These are phyloP conservation scores for Cataglyphis albicans DNA, from an alignment of 2,888 invertebrate genomes.

Conservation along the genomic window DNA sequence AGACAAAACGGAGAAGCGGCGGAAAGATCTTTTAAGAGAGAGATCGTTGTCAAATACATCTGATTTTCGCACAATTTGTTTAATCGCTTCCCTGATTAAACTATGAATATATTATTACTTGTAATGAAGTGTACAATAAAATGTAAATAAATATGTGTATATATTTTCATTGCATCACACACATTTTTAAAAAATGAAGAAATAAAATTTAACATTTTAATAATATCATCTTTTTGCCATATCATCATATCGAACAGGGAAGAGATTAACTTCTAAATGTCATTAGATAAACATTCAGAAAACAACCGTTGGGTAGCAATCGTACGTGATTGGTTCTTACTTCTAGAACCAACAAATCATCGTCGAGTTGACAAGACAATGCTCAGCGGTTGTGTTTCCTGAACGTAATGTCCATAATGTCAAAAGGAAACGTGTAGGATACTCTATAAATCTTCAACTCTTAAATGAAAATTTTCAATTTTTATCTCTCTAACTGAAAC, in stretches of 20 bases:
- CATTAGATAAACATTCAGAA: background rate
- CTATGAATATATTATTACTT: background rate
- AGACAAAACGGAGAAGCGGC: background rate
- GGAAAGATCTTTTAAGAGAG: background rate
- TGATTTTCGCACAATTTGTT: background rate
- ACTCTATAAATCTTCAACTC: background rate
- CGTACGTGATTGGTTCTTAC: too few species aligned
- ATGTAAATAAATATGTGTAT: background rate
- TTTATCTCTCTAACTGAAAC: background rate
- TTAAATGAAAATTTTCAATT: slow-evolving; percentile 6
- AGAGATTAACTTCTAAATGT: slow-evolving; percentile 26
- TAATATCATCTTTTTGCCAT: background rate
- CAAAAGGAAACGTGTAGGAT: background rate
- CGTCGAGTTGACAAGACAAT: too few species aligned
- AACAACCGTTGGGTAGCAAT: too few species aligned
- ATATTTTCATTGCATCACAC: too few species aligned
- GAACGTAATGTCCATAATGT: background rate
- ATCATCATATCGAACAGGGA: background rate
- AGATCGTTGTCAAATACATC: slow-evolving; percentile 17
- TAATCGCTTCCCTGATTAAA: slow-evolving; percentile 8
- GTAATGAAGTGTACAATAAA: background rate
- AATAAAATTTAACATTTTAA: background rate
- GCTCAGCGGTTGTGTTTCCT: too few species aligned
- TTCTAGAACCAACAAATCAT: too few species aligned
- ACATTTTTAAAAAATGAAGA: background rate